These are phyloP conservation scores for Vulpes vulpes DNA, from an alignment of 2,113 vertebrate genomes.

Conservation along the genomic window DNA sequence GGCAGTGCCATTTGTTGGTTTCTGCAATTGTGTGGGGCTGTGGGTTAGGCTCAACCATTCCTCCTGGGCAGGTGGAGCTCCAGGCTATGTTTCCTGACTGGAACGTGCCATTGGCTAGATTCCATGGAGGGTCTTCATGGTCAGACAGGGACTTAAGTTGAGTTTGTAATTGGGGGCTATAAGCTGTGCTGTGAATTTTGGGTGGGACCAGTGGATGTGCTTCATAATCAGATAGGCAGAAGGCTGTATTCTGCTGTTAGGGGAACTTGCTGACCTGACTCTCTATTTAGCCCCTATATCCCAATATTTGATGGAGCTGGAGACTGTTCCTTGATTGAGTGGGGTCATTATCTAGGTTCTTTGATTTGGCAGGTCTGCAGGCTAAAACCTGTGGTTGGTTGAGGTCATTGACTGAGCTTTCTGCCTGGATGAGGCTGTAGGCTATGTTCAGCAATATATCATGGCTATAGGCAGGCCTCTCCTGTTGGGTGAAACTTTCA, in stretches of 20 bases:
- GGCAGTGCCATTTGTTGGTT: not conserved
- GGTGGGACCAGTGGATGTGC: not conserved
- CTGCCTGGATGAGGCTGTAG: not conserved
- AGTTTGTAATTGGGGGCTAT: not conserved
- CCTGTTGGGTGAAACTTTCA: not conserved
- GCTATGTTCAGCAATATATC: not conserved
- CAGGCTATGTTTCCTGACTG: not conserved
- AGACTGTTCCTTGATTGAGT: not conserved
- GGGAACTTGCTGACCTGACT: not conserved
- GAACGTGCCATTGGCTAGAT: not conserved
- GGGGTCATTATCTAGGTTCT: not conserved
- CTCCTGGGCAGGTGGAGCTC: not conserved
- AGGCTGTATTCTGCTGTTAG: not conserved
- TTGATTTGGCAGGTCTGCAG: not conserved
- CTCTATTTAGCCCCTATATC: not conserved
- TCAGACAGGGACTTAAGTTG: not conserved
- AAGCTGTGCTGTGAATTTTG: not conserved
- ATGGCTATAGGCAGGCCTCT: not conserved
- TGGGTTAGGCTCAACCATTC: not conserved
- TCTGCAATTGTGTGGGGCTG: not conserved
- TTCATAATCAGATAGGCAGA: not conserved
- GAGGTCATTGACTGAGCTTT: not conserved
- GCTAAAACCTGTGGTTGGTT: not conserved
- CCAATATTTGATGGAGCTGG: not conserved
- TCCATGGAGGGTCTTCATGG: not conserved